These are phyloP conservation scores for Nannoperca australis DNA, from an alignment of 2,797 vertebrate genomes.

Conservation along the genomic window DNA sequence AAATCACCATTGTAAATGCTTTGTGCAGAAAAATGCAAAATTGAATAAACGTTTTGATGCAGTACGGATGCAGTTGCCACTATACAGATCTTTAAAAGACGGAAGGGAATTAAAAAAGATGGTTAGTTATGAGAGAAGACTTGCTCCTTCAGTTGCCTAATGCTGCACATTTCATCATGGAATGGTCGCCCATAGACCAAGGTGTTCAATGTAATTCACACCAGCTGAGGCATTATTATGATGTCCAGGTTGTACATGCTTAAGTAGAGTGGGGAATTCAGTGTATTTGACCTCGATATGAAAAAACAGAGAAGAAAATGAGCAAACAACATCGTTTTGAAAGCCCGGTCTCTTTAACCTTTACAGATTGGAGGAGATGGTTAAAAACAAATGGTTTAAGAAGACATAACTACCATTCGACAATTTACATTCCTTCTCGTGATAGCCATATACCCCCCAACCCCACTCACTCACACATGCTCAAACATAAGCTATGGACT, in stretches of 20 bases:
- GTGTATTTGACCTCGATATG: background rate
- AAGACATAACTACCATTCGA: constrained; percentile 14
- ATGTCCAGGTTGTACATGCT: background rate
- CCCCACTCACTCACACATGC: constrained; percentile 28
- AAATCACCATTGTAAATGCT: no score
- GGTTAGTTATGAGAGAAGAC: background rate
- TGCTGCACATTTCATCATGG: background rate
- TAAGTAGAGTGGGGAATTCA: background rate
- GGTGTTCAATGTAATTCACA: background rate
- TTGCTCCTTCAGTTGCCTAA: background rate
- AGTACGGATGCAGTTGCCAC: background rate
- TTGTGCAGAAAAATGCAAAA: no score
- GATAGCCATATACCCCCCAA: constrained; percentile 32
- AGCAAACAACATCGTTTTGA: background rate
- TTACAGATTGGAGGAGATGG: constrained; percentile 6
- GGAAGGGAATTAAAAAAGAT: no score
- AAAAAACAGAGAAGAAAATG: background rate
- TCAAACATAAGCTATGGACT: constrained; percentile 67
- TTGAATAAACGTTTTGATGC: background rate
- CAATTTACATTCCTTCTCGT: constrained; percentile 54
- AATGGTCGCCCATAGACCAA: background rate
- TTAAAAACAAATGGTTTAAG: constrained; percentile 14
- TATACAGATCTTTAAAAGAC: background rate
- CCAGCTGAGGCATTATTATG: background rate
- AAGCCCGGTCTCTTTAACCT: constrained; percentile 6